Evolutionary conservation across 2,797 vertebrate genomes (phyloP).

Genomic region (Pempheris klunzingeri): DNA sequence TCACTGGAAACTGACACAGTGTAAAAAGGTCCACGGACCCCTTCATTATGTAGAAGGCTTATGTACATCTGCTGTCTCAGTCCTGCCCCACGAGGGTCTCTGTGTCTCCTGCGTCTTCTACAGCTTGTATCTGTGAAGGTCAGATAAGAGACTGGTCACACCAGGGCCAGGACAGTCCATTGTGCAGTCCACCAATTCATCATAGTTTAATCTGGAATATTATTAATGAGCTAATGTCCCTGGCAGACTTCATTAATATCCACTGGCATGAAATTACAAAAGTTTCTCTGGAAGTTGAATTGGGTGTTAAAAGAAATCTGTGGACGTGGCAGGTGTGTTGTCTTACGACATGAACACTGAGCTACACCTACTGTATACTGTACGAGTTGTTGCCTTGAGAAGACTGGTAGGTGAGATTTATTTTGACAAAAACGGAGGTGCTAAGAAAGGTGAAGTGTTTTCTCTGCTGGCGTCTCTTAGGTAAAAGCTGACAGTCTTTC

Average conservation of each 20-base stretch:
- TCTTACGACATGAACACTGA: conserved; percentile 8
- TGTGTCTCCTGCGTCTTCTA: conserved; percentile 66
- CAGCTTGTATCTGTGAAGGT: conserved; percentile 76
- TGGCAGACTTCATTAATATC: conserved; percentile 75
- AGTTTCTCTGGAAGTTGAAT: conserved; percentile 63
- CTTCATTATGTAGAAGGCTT: conserved; percentile 51
- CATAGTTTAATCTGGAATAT: conserved; percentile 75
- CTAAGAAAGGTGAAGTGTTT: neutral
- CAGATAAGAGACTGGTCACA: conserved; percentile 79
- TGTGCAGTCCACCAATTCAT: conserved; percentile 74
- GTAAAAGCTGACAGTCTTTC: conserved; percentile 13
- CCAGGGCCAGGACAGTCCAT: conserved; percentile 69
- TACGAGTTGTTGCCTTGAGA: neutral
- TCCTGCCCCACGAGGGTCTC: conserved; percentile 58
- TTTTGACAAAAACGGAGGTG: neutral
- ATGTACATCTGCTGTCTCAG: conserved; percentile 61
- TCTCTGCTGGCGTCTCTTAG: conserved; percentile 27
- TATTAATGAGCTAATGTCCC: conserved; percentile 76
- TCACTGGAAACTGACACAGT: conserved; percentile 62
- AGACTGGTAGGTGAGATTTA: neutral
- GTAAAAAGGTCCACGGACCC: conserved; percentile 55
- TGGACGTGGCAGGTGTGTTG: conserved; percentile 42
- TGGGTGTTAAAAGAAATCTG: conserved; percentile 54
- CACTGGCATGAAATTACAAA: conserved; percentile 57
- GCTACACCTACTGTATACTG: conserved; percentile 36